Conservation (phyloP, 2,113 vertebrate genomes). For the Pseudorasbora parva region DNA sequence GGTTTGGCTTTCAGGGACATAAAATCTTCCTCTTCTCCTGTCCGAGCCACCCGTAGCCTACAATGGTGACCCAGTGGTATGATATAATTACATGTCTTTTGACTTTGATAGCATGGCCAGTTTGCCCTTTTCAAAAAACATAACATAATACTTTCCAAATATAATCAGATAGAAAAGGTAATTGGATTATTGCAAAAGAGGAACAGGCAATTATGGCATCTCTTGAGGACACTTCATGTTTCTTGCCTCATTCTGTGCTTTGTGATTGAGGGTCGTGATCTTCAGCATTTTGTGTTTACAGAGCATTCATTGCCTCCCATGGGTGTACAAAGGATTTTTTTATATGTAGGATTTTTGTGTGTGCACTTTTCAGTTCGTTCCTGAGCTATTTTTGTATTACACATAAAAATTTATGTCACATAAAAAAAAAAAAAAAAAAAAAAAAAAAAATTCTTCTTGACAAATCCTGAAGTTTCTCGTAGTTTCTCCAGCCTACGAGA, state of each 20-base stretch:
- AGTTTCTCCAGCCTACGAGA: no score
- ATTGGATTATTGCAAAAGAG: conserved; percentile 55
- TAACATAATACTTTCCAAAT: conserved; percentile 47
- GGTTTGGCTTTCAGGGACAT: conserved; percentile 1
- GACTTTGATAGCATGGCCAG: conserved; percentile 46
- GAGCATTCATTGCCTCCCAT: background rate
- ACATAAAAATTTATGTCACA: conserved; percentile 15
- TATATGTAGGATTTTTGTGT: background rate
- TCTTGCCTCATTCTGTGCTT: conserved; percentile 31
- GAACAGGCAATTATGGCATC: conserved; percentile 41
- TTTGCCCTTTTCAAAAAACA: conserved; percentile 56
- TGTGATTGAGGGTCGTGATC: conserved; percentile 35
- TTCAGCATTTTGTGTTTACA: conserved; percentile 11
- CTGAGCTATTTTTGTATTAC: background rate
- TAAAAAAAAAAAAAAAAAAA: conserved; percentile 15
- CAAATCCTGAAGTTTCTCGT: no score
- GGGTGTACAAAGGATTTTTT: background rate
- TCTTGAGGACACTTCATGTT: conserved; percentile 44
- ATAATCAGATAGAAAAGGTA: conserved; percentile 50
- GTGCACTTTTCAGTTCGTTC: background rate
- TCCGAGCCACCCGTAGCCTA: conserved; percentile 21
- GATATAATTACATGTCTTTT: conserved; percentile 41
- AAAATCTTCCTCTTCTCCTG: conserved; percentile 4
- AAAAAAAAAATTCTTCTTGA: conserved; percentile 5
- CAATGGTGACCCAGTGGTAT: conserved; percentile 34